phyloP scores from a whole-genome alignment of 2,888 invertebrate genomes.

The Acanthosepion lycidas region DNA sequence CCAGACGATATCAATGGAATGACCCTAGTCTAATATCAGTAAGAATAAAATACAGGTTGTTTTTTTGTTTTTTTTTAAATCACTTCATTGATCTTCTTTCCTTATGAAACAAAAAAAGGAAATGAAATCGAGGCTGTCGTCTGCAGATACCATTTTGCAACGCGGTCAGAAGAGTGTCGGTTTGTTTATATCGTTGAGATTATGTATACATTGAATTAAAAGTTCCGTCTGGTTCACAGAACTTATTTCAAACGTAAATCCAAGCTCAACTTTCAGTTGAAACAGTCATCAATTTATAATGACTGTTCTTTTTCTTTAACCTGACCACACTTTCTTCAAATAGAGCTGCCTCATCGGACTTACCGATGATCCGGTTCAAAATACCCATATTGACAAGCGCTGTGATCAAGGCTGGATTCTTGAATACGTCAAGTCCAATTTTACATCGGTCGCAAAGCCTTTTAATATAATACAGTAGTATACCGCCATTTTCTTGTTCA shows the following conservation, averaged over 20 bases:
- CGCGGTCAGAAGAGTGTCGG: not conserved
- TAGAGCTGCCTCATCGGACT: constrained; percentile 25
- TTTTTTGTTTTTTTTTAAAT: not conserved
- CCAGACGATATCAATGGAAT: not conserved
- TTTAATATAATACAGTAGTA: constrained; percentile 38
- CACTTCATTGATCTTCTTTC: not conserved
- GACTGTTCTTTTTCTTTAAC: constrained; percentile 37
- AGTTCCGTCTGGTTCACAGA: not conserved
- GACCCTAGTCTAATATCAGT: not conserved
- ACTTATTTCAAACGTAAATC: not conserved
- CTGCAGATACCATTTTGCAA: not conserved
- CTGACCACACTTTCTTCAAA: constrained; percentile 38
- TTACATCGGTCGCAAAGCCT: constrained; percentile 37
- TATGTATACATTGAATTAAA: not conserved
- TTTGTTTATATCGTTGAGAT: not conserved
- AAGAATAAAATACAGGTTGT: not conserved
- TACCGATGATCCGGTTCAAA: not conserved
- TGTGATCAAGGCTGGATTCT: constrained; percentile 41
- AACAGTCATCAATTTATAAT: not conserved
- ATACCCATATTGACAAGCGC: constrained; percentile 35
- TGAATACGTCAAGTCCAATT: constrained; percentile 38
- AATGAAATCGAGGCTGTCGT: not conserved
- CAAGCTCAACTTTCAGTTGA: constrained; percentile 21
- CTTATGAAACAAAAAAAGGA: not conserved
- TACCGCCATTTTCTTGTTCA: constrained; percentile 44